Percentiles rank a stretch among this genome's conserved stretches.
Evolutionary conservation across 2,113 vertebrate genomes (phyloP).

Genomic region (Manacus vitellinus): DNA sequence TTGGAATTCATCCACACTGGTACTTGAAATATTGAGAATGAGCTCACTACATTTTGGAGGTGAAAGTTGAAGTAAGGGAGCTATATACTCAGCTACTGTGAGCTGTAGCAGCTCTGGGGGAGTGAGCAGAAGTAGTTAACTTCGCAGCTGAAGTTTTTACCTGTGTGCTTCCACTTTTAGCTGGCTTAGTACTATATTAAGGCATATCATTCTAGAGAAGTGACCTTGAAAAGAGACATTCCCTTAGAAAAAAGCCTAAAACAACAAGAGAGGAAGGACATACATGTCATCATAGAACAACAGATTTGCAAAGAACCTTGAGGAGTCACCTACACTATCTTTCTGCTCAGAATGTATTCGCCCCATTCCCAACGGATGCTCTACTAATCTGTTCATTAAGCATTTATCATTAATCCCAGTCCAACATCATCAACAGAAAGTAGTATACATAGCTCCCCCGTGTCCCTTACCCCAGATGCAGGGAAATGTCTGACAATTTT

Average conservation of each 20-base stretch:
- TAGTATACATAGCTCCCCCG: background rate
- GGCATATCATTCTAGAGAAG: background rate
- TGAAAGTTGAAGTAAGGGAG: conserved; percentile 19
- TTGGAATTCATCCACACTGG: conserved; percentile 58
- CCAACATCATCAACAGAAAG: conserved; percentile 31
- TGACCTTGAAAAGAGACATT: background rate
- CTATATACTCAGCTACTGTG: background rate
- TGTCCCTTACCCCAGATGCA: background rate
- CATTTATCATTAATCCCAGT: conserved; percentile 18
- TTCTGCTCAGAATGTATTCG: background rate
- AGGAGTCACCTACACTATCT: background rate
- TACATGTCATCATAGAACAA: background rate
- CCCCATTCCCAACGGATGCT: background rate
- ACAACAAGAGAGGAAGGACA: background rate
- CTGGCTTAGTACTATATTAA: background rate
- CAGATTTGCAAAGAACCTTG: conserved; percentile 1
- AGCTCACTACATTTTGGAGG: conserved; percentile 15
- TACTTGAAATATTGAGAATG: conserved; percentile 59
- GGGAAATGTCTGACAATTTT: conserved; percentile 35
- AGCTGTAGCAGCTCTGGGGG: background rate
- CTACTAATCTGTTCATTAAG: conserved; percentile 42
- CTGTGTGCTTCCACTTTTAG: background rate
- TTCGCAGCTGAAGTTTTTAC: background rate
- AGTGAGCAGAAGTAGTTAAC: background rate
- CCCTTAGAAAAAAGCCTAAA: background rate